phyloP scores from a whole-genome alignment of 2,888 invertebrate species.

The Teinopalpus imperialis region DNA sequence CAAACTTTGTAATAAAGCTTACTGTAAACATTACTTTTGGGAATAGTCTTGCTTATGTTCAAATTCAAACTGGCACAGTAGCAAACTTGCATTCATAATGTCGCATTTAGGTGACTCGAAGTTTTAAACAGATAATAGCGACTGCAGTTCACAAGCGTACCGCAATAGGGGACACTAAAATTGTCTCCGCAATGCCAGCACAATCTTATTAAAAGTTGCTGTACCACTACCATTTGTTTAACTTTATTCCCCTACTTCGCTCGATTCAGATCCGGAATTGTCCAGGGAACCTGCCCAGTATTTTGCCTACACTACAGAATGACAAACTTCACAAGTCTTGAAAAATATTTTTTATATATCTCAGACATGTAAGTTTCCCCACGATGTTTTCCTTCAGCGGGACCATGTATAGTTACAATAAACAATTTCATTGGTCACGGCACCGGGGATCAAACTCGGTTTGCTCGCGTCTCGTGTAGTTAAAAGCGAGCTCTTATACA shows the following conservation, averaged over 20 bases:
- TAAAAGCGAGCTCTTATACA: too few relatives aligned
- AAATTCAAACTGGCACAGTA: background rate
- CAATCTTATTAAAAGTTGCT: conserved; percentile 50
- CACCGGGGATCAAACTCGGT: too few relatives aligned
- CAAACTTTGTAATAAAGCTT: background rate
- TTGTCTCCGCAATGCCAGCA: conserved; percentile 32
- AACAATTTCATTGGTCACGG: too few relatives aligned
- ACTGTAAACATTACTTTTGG: conserved; percentile 1
- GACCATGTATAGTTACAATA: too few relatives aligned
- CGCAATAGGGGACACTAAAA: conserved; percentile 29
- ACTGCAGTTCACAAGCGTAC: conserved; percentile 20
- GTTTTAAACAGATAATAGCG: conserved; percentile 24
- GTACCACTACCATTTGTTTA: conserved; percentile 38
- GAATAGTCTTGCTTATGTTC: background rate
- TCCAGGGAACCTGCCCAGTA: conserved; percentile 30
- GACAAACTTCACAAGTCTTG: too few relatives aligned
- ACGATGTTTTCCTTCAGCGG: too few relatives aligned
- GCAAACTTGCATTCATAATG: conserved; percentile 7
- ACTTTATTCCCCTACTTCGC: conserved; percentile 37
- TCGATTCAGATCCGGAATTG: conserved; percentile 31
- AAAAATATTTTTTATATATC: too few relatives aligned
- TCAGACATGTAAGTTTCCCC: too few relatives aligned
- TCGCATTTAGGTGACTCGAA: conserved; percentile 11
- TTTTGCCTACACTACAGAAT: too few relatives aligned
- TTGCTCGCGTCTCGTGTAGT: too few relatives aligned